phyloP scores from a whole-genome alignment of 2,113 vertebrate species.

The Lepisosteus osseus region DNA sequence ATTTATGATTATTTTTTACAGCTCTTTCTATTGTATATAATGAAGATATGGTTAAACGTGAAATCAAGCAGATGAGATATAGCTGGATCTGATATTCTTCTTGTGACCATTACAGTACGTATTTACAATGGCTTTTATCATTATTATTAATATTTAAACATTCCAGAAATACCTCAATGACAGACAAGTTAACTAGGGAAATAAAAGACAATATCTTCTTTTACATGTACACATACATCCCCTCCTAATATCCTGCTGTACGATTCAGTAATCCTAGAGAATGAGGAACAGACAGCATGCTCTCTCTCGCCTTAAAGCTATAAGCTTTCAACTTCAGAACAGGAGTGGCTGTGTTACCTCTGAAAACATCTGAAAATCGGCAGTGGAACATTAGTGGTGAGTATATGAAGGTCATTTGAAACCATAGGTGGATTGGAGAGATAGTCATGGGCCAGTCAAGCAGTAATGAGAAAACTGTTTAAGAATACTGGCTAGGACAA shows the following conservation, averaged over 20 bases:
- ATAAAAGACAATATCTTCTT: background rate
- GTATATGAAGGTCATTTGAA: background rate
- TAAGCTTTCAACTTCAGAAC: background rate
- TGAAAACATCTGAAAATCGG: background rate
- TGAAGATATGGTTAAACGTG: background rate
- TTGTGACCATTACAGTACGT: background rate
- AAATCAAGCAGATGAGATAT: background rate
- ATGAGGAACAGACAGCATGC: background rate
- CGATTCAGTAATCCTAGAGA: background rate
- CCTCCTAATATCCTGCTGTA: background rate
- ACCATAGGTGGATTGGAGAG: background rate
- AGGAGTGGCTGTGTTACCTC: background rate
- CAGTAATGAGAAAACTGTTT: background rate
- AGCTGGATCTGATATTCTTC: background rate
- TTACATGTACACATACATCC: background rate
- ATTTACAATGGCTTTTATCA: background rate
- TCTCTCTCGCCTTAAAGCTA: background rate
- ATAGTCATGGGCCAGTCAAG: background rate
- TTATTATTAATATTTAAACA: background rate
- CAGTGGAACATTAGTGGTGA: background rate
- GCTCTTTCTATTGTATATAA: background rate
- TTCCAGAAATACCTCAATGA: background rate
- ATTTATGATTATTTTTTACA: background rate
- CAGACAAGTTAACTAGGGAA: background rate
- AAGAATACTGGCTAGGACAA: background rate